These are phyloP conservation scores for Platycnemis pennipes DNA, from an alignment of 2,888 invertebrate genomes.

Conservation along the genomic window DNA sequence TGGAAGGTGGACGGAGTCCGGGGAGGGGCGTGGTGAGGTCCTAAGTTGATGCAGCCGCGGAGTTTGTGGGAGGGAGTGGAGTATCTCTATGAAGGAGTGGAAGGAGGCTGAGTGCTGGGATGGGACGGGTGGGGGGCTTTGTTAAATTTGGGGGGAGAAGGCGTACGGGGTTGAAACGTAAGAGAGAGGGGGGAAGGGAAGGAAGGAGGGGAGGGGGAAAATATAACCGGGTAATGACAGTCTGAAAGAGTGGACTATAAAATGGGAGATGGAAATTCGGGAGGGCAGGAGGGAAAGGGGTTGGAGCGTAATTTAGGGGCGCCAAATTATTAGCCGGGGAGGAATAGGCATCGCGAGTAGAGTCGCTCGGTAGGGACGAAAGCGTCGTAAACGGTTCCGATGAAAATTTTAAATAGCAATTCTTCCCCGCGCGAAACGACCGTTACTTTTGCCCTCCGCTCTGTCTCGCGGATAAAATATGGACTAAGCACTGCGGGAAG, in stretches of 20 bases:
- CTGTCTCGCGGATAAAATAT: not conserved
- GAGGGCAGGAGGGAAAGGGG: not conserved
- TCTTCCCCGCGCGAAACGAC: not conserved
- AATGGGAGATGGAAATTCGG: constrained; percentile 54
- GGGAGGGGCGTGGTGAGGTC: not conserved
- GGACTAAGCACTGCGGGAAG: not conserved
- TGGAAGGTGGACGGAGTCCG: not conserved
- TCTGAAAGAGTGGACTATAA: constrained; percentile 57
- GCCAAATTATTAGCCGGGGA: constrained; percentile 38
- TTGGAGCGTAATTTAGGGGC: not conserved
- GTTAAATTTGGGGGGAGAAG: not conserved
- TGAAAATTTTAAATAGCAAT: constrained; percentile 55
- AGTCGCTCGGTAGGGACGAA: not conserved
- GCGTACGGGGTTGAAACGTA: not conserved
- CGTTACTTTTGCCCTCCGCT: constrained; percentile 4
- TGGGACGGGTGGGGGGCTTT: too few relatives aligned
- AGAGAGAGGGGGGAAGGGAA: not conserved
- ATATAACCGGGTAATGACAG: constrained; percentile 52
- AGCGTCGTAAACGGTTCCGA: constrained; percentile 43
- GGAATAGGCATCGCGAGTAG: not conserved
- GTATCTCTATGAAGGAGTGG: not conserved
- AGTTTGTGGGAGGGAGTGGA: not conserved
- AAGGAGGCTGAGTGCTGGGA: not conserved
- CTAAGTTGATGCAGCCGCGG: not conserved
- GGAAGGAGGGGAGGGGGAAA: not conserved